A percentile compares a stretch with the other conserved stretches of the same genome.
Evolutionary conservation across 2,797 vertebrate species (phyloP).

Genomic region (Hirundo rustica): DNA sequence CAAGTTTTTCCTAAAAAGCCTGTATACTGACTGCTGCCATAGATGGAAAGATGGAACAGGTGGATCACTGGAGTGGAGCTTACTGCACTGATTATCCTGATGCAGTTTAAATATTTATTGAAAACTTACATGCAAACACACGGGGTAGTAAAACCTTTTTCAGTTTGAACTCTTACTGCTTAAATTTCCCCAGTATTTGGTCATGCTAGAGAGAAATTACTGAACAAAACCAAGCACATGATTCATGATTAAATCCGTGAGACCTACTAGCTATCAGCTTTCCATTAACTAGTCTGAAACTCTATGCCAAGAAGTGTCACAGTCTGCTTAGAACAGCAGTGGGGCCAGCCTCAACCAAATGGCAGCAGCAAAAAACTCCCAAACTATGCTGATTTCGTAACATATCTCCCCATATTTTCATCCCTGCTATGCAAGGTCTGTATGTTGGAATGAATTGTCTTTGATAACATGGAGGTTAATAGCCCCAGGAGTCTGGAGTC

Average conservation of each 20-base stretch:
- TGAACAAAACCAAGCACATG: not conserved
- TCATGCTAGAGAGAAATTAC: conserved; percentile 13
- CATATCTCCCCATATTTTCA: not conserved
- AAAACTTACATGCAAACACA: not conserved
- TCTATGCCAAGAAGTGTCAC: conserved; percentile 35
- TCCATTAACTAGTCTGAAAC: conserved; percentile 31
- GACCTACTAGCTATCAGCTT: conserved; percentile 32
- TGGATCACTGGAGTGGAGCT: not conserved
- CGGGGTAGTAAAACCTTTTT: not conserved
- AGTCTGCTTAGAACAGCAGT: conserved; percentile 55
- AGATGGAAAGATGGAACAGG: not conserved
- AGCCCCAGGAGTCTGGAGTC: not conserved
- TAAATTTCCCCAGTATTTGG: conserved; percentile 5
- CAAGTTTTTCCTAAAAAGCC: not conserved
- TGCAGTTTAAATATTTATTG: not conserved
- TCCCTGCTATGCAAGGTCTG: not conserved
- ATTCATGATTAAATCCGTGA: conserved; percentile 7
- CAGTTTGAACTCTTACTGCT: not conserved
- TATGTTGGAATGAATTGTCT: not conserved
- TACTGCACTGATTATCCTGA: not conserved
- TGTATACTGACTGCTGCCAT: not conserved
- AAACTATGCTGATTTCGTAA: not conserved
- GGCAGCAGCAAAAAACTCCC: not conserved
- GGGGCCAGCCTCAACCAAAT: not conserved
- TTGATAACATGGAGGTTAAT: not conserved